Evolutionary conservation across 2,113 vertebrate species (phyloP), one percentile per base, ranked within the genome.

Genomic region (Fregata magnificens): DNA sequence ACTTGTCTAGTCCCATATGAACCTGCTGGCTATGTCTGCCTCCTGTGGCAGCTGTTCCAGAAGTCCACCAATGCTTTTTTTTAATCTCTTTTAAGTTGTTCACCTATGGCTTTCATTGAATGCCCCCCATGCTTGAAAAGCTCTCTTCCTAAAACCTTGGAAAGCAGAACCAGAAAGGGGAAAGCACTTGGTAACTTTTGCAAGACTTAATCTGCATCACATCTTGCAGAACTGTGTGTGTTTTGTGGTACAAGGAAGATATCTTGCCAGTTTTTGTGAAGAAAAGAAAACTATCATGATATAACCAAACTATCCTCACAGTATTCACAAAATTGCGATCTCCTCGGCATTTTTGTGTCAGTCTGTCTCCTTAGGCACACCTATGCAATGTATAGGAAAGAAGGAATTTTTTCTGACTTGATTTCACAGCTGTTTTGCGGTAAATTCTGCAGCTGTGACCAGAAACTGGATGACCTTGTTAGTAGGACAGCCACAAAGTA

Each of bases 401-500:
- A 76, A 70, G 55, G 34, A 73, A 42, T 69, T 94, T 86, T 82
- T 93, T 36, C 61, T 79, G 69, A 66, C 82, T 95, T 71, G n/a
- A 86, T 61, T 92, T 90, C 87, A 82, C 92, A 96, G 90, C 91
- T 95, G 86, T 90, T 97, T 96, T 89, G 47, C 29, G 32, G 72
- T 95, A 82, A 96, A 90, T 94, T 92, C 91, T 2, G 2, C 63
- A 96, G 93, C 93, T 97, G 44, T 90, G 90, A 95, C 95, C 76
- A 95, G 96, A 88, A 95, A 88, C 72, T 95, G 89, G 38, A 86
- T 49, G 53, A 88, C 86, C 92, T 97, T 70, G 26, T 96, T 97
- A 96, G 74, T 29, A 91, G 86, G 90, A 91, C 82, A 88, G 92
- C 97, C 97, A 94, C 88, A 91, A 79, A 94, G 85, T 84, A 97